Base-by-base conservation (phyloP, 2,888 invertebrate genomes). In the Tholera decimalis region DNA sequence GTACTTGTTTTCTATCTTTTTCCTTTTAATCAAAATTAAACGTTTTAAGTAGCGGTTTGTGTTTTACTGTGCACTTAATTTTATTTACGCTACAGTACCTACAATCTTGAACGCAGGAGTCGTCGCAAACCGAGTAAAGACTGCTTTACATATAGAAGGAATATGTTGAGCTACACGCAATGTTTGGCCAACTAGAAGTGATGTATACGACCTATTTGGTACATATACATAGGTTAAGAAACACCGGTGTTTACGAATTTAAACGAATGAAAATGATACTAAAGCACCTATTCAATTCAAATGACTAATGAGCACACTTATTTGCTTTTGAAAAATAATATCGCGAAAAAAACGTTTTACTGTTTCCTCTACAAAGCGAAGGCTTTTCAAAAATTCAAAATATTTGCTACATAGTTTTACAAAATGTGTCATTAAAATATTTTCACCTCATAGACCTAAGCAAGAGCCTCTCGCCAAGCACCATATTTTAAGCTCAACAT, bases 101-200 rank as follows among this genome's bases (percentile, higher is more conserved):
- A 57, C 53, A 62, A 68, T 39, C 35, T 68, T 47, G 59, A 49
- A 54, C 51, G 24, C 47, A 49, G 51, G 68, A n/a, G n/a, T n/a
- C 66, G 54, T 66, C 63, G 43, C 62, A 47, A 61, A 69, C 51
- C 70, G 51, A 58, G 43, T 57, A 64, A 60, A 54, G 20, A 53
- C 61, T 71, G 61, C 54, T 82, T 82, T 62, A 76, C 82, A 77
- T 82, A 71, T 64, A 55, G 67, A 66, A 60, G 41, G 73, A 79
- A 76, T 76, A 79, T 46, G 47, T 66, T 43, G 43, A 54, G 58
- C 47, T 62, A 58, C 72, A 64, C 57, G 61, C 64, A 50, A 70
- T 59, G 65, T 62, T 81, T 54, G 37, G 74, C 39, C 47, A 53
- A 77, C 77, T 65, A 55, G 37, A 73, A 65, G 59, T 57, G 56